Evolutionary conservation across 2,797 vertebrate species (phyloP).

Genomic region (Darevskia mixta): DNA sequence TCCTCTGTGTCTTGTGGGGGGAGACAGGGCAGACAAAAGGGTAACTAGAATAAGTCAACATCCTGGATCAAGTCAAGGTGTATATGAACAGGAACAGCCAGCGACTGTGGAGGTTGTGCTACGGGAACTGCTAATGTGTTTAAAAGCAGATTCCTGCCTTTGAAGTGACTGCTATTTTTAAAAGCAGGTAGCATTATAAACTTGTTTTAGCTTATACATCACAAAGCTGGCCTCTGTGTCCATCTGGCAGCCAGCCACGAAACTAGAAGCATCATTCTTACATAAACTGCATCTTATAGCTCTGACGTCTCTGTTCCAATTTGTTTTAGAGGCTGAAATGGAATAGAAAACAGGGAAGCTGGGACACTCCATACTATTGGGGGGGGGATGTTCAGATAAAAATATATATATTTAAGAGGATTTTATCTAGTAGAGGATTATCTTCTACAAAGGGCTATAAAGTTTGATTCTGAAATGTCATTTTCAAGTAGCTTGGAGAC

Average conservation of each 20-base stretch:
- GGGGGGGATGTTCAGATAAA: background rate
- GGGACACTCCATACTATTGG: background rate
- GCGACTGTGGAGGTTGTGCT: background rate
- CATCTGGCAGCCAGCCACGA: constrained; percentile 5
- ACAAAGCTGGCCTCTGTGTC: background rate
- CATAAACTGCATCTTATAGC: constrained; percentile 5
- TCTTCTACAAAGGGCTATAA: background rate
- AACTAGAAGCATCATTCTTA: background rate
- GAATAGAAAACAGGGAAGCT: too few species aligned
- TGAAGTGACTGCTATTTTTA: background rate
- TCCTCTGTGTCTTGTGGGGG: background rate
- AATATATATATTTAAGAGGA: background rate
- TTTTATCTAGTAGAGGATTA: background rate
- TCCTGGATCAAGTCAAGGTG: background rate
- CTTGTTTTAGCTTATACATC: background rate
- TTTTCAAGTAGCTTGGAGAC: background rate
- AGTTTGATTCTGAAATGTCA: constrained; percentile 3
- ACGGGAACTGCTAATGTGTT: background rate
- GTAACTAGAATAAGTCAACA: background rate
- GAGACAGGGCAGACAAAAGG: background rate
- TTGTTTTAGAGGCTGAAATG: background rate
- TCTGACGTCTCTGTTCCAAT: background rate
- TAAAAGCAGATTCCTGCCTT: background rate
- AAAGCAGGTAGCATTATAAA: background rate
- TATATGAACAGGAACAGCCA: background rate